These are phyloP conservation scores for Keiferia lycopersicella DNA, from an alignment of 2,888 invertebrate species.

Conservation along the genomic window DNA sequence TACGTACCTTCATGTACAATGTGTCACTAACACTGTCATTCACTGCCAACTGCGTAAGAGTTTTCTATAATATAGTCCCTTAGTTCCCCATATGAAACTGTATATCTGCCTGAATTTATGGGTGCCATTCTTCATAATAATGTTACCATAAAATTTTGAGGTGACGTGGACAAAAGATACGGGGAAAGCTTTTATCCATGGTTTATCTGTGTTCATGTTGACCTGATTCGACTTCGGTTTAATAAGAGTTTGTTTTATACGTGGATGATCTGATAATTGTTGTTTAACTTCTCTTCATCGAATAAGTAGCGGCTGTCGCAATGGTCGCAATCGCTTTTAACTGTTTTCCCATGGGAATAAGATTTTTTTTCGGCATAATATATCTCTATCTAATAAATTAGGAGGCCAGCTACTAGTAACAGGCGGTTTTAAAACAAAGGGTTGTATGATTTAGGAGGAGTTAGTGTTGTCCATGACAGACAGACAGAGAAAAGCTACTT, in stretches of 20 bases:
- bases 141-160: conserved; percentile 19
- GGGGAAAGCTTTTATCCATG: conserved; percentile 10
- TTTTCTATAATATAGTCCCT: neutral
- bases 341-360: too few relatives aligned
- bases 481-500: too few relatives aligned
- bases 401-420: too few relatives aligned
- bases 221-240: neutral
- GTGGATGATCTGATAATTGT: neutral
- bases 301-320: too few relatives aligned
- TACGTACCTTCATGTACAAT: neutral
- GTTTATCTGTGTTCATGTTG: conserved; percentile 9
- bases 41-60: neutral
- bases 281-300: neutral
- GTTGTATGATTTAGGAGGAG: too few relatives aligned
- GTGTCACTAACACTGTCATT: neutral
- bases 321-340: too few relatives aligned
- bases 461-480: too few relatives aligned
- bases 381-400: too few relatives aligned
- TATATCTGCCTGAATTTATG: conserved; percentile 18
- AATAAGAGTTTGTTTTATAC: neutral
- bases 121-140: conserved; percentile 16
- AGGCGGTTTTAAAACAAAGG: too few relatives aligned
- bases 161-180: conserved; percentile 3
- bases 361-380: too few relatives aligned
- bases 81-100: conserved; percentile 14